These are phyloP conservation scores for Cyanoramphus novaezelandiae DNA, from an alignment of 2,113 vertebrate genomes.

Conservation along the genomic window DNA sequence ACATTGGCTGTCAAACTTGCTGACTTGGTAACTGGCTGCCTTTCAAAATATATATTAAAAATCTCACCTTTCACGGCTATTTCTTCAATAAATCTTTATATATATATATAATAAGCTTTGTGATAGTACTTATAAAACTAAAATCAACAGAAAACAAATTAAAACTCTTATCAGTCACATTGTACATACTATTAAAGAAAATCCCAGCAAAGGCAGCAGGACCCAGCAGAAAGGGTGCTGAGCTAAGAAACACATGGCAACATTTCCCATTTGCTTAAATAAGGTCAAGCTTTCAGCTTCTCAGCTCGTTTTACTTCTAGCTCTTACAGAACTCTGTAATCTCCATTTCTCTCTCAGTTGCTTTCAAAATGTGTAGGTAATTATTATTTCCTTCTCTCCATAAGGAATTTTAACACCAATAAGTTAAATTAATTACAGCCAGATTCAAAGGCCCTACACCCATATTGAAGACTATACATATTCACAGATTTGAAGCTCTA, in stretches of 20 bases:
- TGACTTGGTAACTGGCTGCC: conserved; percentile 42
- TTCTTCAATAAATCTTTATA: conserved; percentile 27
- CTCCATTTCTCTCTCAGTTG: background rate
- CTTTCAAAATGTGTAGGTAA: background rate
- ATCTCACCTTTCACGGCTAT: background rate
- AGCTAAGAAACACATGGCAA: background rate
- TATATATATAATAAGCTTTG: background rate
- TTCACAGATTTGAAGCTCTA: background rate
- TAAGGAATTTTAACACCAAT: background rate
- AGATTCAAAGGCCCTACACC: background rate
- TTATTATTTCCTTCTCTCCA: background rate
- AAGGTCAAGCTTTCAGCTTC: conserved; percentile 1
- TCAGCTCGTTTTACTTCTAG: background rate
- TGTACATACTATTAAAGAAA: background rate
- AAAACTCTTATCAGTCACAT: background rate
- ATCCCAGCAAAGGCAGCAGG: background rate
- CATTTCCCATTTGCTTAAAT: background rate
- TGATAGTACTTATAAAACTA: background rate
- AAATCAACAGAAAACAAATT: conserved; percentile 12
- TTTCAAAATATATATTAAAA: conserved; percentile 59
- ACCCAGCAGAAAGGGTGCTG: background rate
- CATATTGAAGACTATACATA: background rate
- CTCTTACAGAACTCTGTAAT: background rate
- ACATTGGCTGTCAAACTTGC: conserved; percentile 31
- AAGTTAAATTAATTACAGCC: conserved; percentile 37